These are phyloP conservation scores for Acromyrmex echinatior DNA, from an alignment of 1,140 invertebrate genomes.

Conservation along the genomic window DNA sequence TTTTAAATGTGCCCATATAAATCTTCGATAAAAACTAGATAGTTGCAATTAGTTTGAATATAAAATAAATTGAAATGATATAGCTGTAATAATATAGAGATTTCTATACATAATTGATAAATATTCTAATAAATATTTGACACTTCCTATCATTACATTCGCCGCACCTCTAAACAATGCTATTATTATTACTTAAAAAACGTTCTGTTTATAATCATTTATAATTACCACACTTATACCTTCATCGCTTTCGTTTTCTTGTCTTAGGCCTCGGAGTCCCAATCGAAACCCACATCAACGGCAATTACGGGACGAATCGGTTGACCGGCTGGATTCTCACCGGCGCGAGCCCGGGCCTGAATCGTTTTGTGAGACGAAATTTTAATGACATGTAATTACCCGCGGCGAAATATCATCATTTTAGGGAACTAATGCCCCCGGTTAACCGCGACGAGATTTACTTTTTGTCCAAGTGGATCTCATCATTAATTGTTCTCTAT, in stretches of 20 bases:
- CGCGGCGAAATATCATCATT: constrained; percentile 63
- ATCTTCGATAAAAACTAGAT: neutral
- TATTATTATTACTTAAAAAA: constrained; percentile 20
- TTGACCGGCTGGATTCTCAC: constrained; percentile 40
- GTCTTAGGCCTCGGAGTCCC: constrained; percentile 19
- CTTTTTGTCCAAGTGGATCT: constrained; percentile 47
- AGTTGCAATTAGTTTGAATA: neutral
- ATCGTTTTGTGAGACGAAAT: constrained; percentile 57
- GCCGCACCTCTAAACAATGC: neutral
- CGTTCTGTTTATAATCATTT: constrained; percentile 17
- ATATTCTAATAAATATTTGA: neutral
- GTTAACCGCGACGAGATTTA: constrained; percentile 40
- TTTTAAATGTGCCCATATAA: neutral
- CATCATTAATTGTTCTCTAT: constrained; percentile 54
- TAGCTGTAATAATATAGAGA: neutral
- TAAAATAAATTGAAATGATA: neutral
- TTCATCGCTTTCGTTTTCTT: constrained; percentile 45
- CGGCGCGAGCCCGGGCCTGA: neutral
- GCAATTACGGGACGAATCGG: constrained; percentile 57
- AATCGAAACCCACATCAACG: constrained; percentile 30
- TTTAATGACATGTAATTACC: constrained; percentile 63
- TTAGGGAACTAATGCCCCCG: constrained; percentile 54
- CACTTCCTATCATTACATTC: neutral
- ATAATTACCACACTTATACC: constrained; percentile 40
- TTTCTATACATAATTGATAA: neutral